Evolutionary conservation across 1,140 invertebrate genomes (phyloP).

Genomic region (Drosophila guanche): DNA sequence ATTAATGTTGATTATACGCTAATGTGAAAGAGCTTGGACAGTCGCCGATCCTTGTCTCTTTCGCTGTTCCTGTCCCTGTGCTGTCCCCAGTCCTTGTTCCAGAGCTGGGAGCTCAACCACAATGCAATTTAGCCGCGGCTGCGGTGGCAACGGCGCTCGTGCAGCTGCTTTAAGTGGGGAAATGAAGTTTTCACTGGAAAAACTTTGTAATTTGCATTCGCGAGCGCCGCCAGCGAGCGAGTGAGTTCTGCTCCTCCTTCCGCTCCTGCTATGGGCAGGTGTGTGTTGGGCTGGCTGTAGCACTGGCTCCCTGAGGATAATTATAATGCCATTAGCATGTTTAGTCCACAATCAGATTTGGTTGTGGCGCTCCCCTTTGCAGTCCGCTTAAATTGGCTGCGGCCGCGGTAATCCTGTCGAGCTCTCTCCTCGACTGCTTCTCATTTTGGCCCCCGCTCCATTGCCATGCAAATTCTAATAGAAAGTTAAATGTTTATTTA

Average conservation of each 20-base stretch:
- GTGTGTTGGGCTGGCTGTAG: conserved; percentile 30
- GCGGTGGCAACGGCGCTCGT: no score
- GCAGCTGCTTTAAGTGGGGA: conserved; percentile 64
- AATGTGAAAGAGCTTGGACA: conserved; percentile 55
- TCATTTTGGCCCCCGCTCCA: conserved; percentile 2
- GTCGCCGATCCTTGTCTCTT: conserved; percentile 13
- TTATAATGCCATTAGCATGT: conserved; percentile 82
- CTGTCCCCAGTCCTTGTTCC: neutral
- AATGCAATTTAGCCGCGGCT: conserved; percentile 61
- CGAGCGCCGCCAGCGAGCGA: conserved; percentile 22
- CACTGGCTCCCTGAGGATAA: conserved; percentile 56
- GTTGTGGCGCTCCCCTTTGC: conserved; percentile 19
- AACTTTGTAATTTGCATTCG: conserved; percentile 74
- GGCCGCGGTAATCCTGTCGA: conserved; percentile 48
- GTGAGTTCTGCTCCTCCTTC: no score
- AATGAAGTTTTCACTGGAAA: conserved; percentile 18
- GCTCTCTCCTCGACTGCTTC: conserved; percentile 8
- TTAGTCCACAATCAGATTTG: conserved; percentile 77
- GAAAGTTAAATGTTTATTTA: conserved; percentile 81
- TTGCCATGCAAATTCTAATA: conserved; percentile 71
- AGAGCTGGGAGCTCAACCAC: conserved; percentile 29
- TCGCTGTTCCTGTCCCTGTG: neutral
- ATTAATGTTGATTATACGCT: conserved; percentile 80
- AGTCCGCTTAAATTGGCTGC: conserved; percentile 62
- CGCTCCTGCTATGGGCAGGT: conserved; percentile 1